Evolutionary conservation across 2,888 invertebrate species (phyloP).

Genomic region (Margaritifera margaritifera): DNA sequence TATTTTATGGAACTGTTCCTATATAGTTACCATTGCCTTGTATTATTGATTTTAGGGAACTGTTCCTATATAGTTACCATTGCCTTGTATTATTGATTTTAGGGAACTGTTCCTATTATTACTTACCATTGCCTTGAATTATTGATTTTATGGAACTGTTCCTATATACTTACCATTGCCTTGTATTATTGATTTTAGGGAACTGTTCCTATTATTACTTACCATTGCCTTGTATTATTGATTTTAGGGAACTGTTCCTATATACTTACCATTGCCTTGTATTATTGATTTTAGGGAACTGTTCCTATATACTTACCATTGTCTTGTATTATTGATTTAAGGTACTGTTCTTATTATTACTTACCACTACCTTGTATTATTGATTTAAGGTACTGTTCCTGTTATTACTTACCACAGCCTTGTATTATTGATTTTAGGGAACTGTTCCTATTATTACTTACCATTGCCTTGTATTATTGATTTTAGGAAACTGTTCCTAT

Average conservation of each 20-base stretch:
- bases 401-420: constrained; percentile 74
- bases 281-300: constrained; percentile 78
- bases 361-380: constrained; percentile 83
- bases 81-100: constrained; percentile 83
- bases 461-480: constrained; percentile 84
- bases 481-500: neutral
- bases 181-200: constrained; percentile 81
- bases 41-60: constrained; percentile 79
- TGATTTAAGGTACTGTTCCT: constrained; percentile 21
- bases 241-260: no score
- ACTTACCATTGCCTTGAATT: constrained; percentile 80
- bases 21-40: constrained; percentile 76
- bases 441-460: constrained; percentile 14
- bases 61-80: constrained; percentile 71
- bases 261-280: constrained; percentile 77
- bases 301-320: constrained; percentile 74
- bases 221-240: constrained; percentile 83
- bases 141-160: constrained; percentile 73
- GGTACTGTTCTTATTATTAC: neutral
- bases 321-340: constrained; percentile 81
- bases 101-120: neutral
- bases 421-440: constrained; percentile 81
- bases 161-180: constrained; percentile 74
- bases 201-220: constrained; percentile 9
- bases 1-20: constrained; percentile 70